Evolutionary conservation across 1,140 invertebrate species (phyloP), one percentile per base, ranked within the genome.

Genomic region (Drosophila varians): DNA sequence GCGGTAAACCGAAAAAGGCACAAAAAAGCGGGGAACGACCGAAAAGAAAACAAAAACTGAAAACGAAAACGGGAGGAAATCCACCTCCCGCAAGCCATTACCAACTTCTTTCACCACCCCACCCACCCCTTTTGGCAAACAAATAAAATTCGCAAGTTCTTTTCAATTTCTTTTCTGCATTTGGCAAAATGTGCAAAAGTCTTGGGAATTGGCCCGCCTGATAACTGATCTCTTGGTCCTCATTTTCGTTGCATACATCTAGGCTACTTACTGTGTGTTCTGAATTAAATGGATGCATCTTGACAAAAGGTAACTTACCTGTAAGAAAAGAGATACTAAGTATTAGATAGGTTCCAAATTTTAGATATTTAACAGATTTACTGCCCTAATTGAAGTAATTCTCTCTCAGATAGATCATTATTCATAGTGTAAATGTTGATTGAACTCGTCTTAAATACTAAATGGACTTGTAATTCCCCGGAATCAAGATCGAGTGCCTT

Each of bases 1-100:
- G 82, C 82, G 82, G 82, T 87, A 87, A 87, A 88, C 82, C 82
- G 61, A 87, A 87, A 84, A 87, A 87, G 76, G 76, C 82, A 86
- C 80, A 87, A 87, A 86, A 86, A 84, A 69, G 77, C 73, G 78
- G 79, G 72, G 60, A 64, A 64, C 60, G 56, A 64, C 60, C 60
- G 60, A 86, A 56, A 73, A 71, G 58, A 64, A 73, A 74, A 74
- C 46, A 74, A 66, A 66, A 66, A 72, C 70, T 74, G 66, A 82
- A 78, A 74, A 79, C 66, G 78, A 80, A 79, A 84, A 80, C 65
- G 74, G 46, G 69, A 80, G 58, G 47, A 68, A 58, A 80, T 72
- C 56, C 56, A 40, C 16, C 42, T 26, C 60, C 28, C 40, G 4
- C 2, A 19, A 21, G 3, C 21, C 4, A 80, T 31, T 69, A 76